Conservation (phyloP, 2,113 vertebrate genomes). For the Sciurus niger region DNA sequence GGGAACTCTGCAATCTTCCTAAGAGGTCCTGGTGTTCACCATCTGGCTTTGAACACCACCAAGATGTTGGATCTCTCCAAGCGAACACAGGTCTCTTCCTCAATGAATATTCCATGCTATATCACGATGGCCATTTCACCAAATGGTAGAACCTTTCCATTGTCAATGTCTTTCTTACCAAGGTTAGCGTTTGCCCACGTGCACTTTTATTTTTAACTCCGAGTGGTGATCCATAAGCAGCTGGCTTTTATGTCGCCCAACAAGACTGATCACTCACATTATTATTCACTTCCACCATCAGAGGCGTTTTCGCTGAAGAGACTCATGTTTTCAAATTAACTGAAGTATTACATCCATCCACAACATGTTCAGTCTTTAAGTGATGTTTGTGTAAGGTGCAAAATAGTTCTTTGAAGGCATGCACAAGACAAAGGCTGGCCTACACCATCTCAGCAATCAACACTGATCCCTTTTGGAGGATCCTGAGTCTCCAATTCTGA, state of each 20-base stretch:
- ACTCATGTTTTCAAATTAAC: neutral
- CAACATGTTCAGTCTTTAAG: neutral
- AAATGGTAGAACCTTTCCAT: conserved; percentile 71
- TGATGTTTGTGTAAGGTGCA: neutral
- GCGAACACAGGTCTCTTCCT: conserved; percentile 52
- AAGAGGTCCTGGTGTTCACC: conserved; percentile 39
- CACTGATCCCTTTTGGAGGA: neutral
- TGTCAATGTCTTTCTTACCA: conserved; percentile 40
- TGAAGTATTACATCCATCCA: neutral
- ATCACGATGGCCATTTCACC: conserved; percentile 57
- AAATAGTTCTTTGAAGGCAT: neutral
- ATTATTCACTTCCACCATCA: neutral
- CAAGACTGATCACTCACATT: conserved; percentile 15
- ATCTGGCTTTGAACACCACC: conserved; percentile 59
- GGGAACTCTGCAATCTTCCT: neutral
- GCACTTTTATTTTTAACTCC: neutral
- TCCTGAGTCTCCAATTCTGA: neutral
- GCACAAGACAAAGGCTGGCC: neutral
- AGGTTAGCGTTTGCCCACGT: neutral
- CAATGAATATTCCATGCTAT: conserved; percentile 68
- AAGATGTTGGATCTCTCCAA: conserved; percentile 69
- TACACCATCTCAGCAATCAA: neutral
- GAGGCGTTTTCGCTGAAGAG: neutral
- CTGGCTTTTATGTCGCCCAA: neutral
- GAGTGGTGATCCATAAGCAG: conserved; percentile 56